Evolutionary conservation across 2,113 vertebrate species (phyloP), one percentile per base, ranked within the genome.

Genomic region (Sceloporus tristichus): DNA sequence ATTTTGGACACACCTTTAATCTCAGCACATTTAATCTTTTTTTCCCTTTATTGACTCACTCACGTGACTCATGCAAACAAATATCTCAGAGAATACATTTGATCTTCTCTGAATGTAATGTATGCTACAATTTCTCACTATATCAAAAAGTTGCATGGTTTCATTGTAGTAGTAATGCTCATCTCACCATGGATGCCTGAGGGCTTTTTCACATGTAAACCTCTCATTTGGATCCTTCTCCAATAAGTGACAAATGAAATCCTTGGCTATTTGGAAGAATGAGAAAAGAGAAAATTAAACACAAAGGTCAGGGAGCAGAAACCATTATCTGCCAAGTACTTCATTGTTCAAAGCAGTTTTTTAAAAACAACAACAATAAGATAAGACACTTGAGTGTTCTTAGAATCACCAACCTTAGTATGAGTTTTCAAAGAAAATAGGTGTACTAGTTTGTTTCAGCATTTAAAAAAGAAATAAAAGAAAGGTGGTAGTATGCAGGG

Each of bases 111-210:
- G 42, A 34, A 34, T 34, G 34, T 34, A 1, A 34, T 34, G 34
- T 34, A 34, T 62, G 19, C 23, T 76, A 21, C 59, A 53, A 27
- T 40, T 83, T 83, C 21, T 66, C 14, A 40, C 2, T 66, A 8
- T 68, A 38, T 21, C 65, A 79, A 11, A 38, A 2, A 68, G 23
- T 40, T 75, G 56, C 56, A 76, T 13, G 19, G 14, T 21, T n/a
- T 76, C 2, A 56, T 59, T 80, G 29, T 38, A 73, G 1, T 59
- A 38, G 18, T 42, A 6, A 25, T 0, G 0, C 0, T 2, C 0
- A 14, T 90, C 98, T 98, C 89, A 99, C 98, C 98, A 99, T 0
- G 98, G 97, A 92, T 99, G 98, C 76, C 88, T 79, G 92, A 99
- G 94, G 2, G 98, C 98, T 94, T 98, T 96, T 75, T 98, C 98